Evolutionary conservation across 1,140 invertebrate species (phyloP), one percentile per base, ranked within the genome.

Genomic region (Triops cancriformis): DNA sequence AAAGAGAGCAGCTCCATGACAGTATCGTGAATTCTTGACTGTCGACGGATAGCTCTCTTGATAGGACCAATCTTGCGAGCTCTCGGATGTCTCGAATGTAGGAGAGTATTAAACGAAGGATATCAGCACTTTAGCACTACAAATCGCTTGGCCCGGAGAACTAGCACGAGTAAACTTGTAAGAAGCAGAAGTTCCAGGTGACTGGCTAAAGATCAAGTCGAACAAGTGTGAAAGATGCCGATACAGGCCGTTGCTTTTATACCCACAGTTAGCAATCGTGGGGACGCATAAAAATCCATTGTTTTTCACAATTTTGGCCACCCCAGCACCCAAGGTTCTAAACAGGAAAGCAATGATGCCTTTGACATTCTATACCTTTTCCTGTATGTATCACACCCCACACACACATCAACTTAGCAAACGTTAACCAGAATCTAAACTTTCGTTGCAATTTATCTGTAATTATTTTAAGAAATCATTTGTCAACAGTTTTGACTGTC

Each of bases 1-100:
- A 89, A 89, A 89, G 88, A 89, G 88, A 89, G 88, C 88, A 89
- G 88, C 86, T 89, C 88, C 88, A 89, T 89, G 88, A 89, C 88
- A 89, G 88, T 89, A 85, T 76, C 73, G 26, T 2, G 28, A 74
- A 42, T 73, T 85, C 87, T 87, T 87, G 88, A 89, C 88, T 89
- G 88, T 89, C 87, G 86, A 89, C 88, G 88, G 88, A 89, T 88
- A 89, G 88, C 88, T 89, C 88, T 89, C 88, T 89, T 89, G 84
- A 88, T 87, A 87, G 88, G 51, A 23, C 14, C 51, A 64, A 64
- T n/a, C 51, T 23, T n/a, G 2, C 5, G 14, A n/a, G 51, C 51
- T n/a, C 6, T 14, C 14, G 51, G 23, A 5, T 64, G 10, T 18
- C 10, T n/a, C 18, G 51, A 18, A 64, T 0, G 10, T 12, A 23